Conservation (phyloP, 2,113 vertebrate species). For the Periophthalmodon schlosseri region DNA sequence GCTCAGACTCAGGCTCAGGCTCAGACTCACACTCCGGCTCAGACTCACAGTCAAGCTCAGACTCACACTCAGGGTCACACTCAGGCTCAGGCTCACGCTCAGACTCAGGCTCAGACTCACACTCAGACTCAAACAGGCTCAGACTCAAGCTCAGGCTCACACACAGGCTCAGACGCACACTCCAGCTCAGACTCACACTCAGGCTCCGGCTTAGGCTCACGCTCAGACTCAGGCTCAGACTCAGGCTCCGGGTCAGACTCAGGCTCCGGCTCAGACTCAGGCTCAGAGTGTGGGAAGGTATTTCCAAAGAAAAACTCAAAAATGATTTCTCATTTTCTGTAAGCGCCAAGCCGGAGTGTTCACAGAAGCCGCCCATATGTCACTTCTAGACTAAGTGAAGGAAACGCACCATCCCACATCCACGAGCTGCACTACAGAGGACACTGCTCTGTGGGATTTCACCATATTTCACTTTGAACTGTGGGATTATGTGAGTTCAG, state of each 20-base stretch:
- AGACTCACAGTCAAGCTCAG: neutral
- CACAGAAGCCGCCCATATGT: constrained; percentile 8
- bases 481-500: neutral
- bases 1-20: neutral
- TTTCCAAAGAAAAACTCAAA: constrained; percentile 9
- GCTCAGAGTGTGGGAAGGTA: neutral
- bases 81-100: too few species aligned
- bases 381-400: constrained; percentile 7
- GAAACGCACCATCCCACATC: neutral
- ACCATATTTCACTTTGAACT: neutral
- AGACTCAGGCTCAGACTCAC: constrained; percentile 3
- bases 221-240: neutral
- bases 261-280: neutral
- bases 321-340: constrained; percentile 10
- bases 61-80: neutral
- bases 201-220: too few species aligned
- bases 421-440: neutral
- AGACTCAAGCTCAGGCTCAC: neutral
- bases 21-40: neutral
- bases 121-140: too few species aligned
- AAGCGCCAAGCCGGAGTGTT: constrained; percentile 1
- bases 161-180: neutral
- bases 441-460: neutral
- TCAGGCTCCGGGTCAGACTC: too few species aligned
- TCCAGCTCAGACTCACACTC: neutral